These are phyloP conservation scores for Drosophila kanekoi DNA, from an alignment of 2,888 invertebrate species.

Conservation along the genomic window DNA sequence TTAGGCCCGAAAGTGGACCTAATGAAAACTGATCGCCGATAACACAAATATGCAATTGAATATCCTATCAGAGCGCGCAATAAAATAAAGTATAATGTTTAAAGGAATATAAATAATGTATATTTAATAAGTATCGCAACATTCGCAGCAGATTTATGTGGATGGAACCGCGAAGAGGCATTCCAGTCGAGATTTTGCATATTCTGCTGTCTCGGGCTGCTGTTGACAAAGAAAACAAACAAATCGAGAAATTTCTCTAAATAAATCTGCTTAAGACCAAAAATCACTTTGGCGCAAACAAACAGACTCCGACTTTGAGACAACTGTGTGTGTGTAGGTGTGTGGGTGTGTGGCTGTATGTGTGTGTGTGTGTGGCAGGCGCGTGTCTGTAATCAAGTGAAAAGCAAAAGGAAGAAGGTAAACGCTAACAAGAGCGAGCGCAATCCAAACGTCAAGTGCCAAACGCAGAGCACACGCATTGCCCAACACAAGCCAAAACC, in stretches of 20 bases:
- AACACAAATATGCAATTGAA: not conserved
- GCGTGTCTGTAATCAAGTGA: constrained; percentile 75
- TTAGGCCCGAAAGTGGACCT: not conserved
- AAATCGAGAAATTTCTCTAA: constrained; percentile 51
- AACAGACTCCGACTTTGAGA: constrained; percentile 17
- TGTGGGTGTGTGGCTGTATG: constrained; percentile 4
- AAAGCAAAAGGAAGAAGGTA: constrained; percentile 41
- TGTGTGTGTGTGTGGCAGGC: constrained; percentile 43
- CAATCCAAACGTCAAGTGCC: constrained; percentile 48
- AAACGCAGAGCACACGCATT: constrained; percentile 43
- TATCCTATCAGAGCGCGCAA: not conserved
- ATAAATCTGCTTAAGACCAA: constrained; percentile 65
- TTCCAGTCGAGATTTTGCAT: constrained; percentile 3
- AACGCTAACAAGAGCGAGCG: constrained; percentile 37
- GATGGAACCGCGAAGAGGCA: not conserved
- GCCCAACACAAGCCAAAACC: constrained; percentile 1
- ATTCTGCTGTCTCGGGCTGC: constrained; percentile 1
- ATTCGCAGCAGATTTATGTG: not conserved
- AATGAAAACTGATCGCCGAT: constrained; percentile 12
- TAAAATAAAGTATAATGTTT: not conserved
- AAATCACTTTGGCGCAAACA: constrained; percentile 58
- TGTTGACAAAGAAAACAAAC: constrained; percentile 39
- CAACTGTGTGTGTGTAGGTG: not conserved
- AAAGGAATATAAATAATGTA: too few relatives aligned
- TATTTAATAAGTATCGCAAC: not conserved